Percentiles rank a stretch among this genome's conserved stretches.
These are phyloP conservation scores for Ptiloglossa arizonensis DNA, from an alignment of 1,140 invertebrate species.

Conservation along the genomic window DNA sequence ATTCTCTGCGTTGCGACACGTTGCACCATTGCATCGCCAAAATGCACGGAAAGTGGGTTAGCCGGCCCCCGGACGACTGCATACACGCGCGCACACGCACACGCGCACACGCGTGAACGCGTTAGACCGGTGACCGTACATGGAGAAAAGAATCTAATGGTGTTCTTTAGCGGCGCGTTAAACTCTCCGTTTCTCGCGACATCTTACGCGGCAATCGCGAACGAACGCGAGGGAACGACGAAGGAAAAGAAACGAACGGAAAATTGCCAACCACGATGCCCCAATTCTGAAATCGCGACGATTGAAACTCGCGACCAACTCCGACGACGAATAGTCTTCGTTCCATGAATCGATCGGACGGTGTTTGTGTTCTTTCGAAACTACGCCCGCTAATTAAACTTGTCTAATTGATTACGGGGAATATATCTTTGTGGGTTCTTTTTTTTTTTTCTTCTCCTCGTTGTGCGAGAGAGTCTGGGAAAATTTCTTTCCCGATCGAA, in stretches of 20 bases:
- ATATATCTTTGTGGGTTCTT: not conserved
- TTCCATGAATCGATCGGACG: not conserved
- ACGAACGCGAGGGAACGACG: not conserved
- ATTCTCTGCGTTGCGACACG: not conserved
- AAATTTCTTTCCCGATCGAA: not conserved
- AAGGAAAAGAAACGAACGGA: not conserved
- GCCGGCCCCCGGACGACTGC: not conserved
- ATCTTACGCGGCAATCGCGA: not conserved
- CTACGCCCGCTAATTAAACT: conserved; percentile 19
- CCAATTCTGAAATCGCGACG: conserved; percentile 20
- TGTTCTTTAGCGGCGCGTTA: not conserved
- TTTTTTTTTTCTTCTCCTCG: not conserved
- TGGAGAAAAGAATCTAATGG: conserved; percentile 15
- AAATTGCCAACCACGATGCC: conserved; percentile 24
- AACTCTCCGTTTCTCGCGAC: not conserved
- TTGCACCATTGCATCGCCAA: conserved; percentile 32
- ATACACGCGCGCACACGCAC: not conserved
- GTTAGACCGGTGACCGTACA: not conserved
- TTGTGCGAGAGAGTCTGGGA: not conserved
- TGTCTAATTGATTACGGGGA: conserved; percentile 1
- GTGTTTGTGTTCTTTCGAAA: conserved; percentile 15
- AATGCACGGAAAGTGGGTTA: conserved; percentile 41
- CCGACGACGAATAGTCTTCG: not conserved
- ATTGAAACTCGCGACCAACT: conserved; percentile 4
- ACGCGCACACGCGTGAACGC: not conserved